Evolutionary conservation across 2,797 vertebrate species (phyloP), one percentile per base, ranked within the genome.

Genomic region (Onychomys torridus): DNA sequence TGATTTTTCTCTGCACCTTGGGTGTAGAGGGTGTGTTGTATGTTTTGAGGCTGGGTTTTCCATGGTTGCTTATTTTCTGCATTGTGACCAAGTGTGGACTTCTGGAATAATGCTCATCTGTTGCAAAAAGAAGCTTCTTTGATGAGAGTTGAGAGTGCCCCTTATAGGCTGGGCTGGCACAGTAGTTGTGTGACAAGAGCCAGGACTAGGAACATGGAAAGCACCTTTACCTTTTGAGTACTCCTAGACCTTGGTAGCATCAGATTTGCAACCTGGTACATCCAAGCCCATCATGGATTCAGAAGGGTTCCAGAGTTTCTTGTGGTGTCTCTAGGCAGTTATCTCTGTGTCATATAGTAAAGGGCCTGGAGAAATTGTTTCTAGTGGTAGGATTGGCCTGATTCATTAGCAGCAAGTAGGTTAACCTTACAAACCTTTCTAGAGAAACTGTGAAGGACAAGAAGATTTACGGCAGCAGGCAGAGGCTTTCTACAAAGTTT

Each of bases 281-380:
- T 46, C 89, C 7, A 82, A 84, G 37, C 3, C 40, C 59, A 43
- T 0, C 3, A 10, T 27, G 27, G 17, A 89, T 46, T 57, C 59
- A 84, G 59, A 69, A 88, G 7, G 43, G 81, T 43, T 89, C 5
- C 27, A 79, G 55, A 85, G 61, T n/a, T 69, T 32, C 32, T 16
- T 63, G 34, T 0, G 19, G 1, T 2, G 2, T 78, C 27, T 63
- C 57, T 19, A 1, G 67, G 14, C 0, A 6, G 46, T 32, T 9
- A 12, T 10, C 59, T 91, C 87, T 65, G 16, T 19, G 55, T 12
- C 16, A 9, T 49, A 49, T 0, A 63, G 10, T 13, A 16, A 87
- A 34, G 19, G 6, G 27, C 49, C 1, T 57, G 67, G 77, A 67
- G 69, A 89, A 34, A 2, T 11, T 12, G n/a, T 91, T 75, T 71